phyloP scores from a whole-genome alignment of 2,888 invertebrate genomes.

The Arrhopalites spinosus region DNA sequence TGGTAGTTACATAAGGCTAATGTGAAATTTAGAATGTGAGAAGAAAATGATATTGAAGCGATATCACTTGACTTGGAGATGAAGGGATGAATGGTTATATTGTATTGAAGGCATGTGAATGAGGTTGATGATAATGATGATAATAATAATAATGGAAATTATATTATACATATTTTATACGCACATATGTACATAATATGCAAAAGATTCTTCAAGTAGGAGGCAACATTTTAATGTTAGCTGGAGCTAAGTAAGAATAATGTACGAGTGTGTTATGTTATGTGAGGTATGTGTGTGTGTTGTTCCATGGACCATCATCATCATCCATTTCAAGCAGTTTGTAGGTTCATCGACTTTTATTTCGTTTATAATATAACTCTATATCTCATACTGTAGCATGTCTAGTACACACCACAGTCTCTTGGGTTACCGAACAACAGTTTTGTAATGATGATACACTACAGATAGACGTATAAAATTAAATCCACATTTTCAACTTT shows the following conservation, averaged over 20 bases:
- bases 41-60: too few relatives aligned
- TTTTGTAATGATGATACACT: too few relatives aligned
- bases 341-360: slow-evolving; percentile 18
- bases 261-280: neutral
- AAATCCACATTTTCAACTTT: too few relatives aligned
- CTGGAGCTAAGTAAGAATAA: too few relatives aligned
- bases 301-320: slow-evolving; percentile 1
- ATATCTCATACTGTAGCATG: too few relatives aligned
- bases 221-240: neutral
- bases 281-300: neutral
- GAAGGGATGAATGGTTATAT: neutral
- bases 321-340: neutral
- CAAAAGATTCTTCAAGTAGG: neutral
- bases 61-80: neutral
- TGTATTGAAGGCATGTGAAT: neutral
- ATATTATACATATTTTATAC: neutral
- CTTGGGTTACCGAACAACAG: too few relatives aligned
- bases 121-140: slow-evolving; percentile 2
- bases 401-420: too few relatives aligned
- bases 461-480: too few relatives aligned
- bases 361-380: neutral
- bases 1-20: too few relatives aligned
- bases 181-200: neutral
- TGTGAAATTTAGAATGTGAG: too few relatives aligned
- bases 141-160: slow-evolving; percentile 4